Percentiles rank a stretch among this genome's conserved stretches.
These are phyloP conservation scores for Sipha maydis DNA, from an alignment of 2,888 invertebrate species.

Conservation along the genomic window DNA sequence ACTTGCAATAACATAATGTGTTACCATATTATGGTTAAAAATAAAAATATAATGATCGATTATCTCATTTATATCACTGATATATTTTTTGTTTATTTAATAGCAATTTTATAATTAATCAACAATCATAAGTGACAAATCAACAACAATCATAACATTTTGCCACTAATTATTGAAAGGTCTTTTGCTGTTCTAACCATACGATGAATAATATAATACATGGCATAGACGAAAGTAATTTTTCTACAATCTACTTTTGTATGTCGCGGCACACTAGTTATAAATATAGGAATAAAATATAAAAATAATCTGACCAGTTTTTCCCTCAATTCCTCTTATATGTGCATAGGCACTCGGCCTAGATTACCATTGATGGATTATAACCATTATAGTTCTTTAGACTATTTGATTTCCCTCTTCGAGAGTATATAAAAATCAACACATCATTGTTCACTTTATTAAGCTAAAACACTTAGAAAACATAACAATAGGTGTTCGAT, in stretches of 20 bases:
- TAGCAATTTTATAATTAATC: no score
- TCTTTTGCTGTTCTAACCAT: neutral
- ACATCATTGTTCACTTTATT: slow-evolving; percentile 20
- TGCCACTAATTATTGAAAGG: no score
- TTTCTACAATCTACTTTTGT: slow-evolving; percentile 15
- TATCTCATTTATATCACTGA: no score
- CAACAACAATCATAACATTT: no score
- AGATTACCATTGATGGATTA: slow-evolving; percentile 43
- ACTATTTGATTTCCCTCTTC: neutral
- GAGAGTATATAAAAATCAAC: neutral
- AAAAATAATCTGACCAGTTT: slow-evolving; percentile 44
- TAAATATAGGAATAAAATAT: slow-evolving; percentile 47
- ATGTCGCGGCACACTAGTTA: slow-evolving; percentile 37
- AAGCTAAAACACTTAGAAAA: slow-evolving; percentile 34
- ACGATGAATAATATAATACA: neutral
- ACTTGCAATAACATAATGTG: no score
- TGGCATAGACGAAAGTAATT: slow-evolving; percentile 2
- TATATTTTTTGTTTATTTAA: no score
- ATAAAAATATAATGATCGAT: no score
- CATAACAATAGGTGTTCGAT: slow-evolving; percentile 22
- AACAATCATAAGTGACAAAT: no score
- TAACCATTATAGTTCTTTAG: neutral
- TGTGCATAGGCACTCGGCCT: slow-evolving; percentile 12
- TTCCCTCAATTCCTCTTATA: slow-evolving; percentile 31
- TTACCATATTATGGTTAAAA: no score